Base-by-base conservation (phyloP, 2,113 vertebrate species). In the Coryphaenoides rupestris region DNA sequence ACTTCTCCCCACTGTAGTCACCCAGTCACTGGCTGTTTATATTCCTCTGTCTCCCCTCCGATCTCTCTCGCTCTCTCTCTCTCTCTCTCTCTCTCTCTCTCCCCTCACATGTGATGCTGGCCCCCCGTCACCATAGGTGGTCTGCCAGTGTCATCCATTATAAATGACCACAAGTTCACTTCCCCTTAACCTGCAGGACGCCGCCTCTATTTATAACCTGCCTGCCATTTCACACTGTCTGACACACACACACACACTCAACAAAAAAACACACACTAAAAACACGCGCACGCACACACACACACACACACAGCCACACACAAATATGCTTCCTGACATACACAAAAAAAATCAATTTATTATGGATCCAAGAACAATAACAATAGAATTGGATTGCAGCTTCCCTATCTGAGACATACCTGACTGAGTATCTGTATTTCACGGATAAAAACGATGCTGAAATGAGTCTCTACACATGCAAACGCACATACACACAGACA, bases 91-190 rank as follows among this genome's bases (percentile, higher is more conserved):
- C 65, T 16, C 19, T 53, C 15, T 58, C 10, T 59, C 40, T 16
- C 22, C 3, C 45, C 40, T 28, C 49, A 28, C 16, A 15, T 66
- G 19, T n/a, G 24, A n/a, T 19, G 53, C 26, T 9, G 21, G 64
- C 26, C 70, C 19, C 21, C 45, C 4, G 6, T 65, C 66, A 14
- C 68, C 45, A 46, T 50, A 60, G 70, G 65, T 63, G 74, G 68
- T 72, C 56, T 52, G 52, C 62, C 68, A 47, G 56, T 77, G 68
- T 80, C 75, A 74, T 86, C 53, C 64, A 86, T 82, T 63, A 86
- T 82, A 66, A 75, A 84, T 79, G 63, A 66, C 19, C 21, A 9
- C n/a, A 14, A 69, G 55, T 78, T 74, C 70, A 59, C 70, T 68
- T 63, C 57, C 64, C 62, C 60, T 62, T 67, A 78, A 74, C 77